A percentile compares a stretch with the other conserved stretches of the same genome.
These are phyloP conservation scores for Palythoa grandiflora DNA, from an alignment of 92 coral and sea anemone species.

Conservation along the genomic window DNA sequence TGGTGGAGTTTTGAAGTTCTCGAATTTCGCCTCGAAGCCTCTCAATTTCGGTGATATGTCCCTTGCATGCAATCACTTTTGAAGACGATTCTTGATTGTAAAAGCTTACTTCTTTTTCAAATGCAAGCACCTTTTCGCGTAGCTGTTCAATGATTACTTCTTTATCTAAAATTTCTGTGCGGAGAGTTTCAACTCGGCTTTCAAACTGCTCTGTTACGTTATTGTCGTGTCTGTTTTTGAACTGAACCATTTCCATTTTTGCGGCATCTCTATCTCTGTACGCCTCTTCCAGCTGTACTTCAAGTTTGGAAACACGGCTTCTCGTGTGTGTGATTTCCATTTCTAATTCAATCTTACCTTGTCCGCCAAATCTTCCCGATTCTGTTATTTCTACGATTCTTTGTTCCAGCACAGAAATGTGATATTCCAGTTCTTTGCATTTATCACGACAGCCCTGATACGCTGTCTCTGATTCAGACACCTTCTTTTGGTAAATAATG, in stretches of 20 bases:
- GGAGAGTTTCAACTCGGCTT: conserved; percentile 71
- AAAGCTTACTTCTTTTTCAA: conserved; percentile 77
- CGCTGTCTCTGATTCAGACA: conserved; percentile 43
- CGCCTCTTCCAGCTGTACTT: conserved; percentile 47
- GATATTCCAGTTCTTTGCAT: conserved; percentile 41
- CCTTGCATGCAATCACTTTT: conserved; percentile 8
- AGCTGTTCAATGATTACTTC: conserved; percentile 83
- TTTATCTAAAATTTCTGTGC: conserved; percentile 77
- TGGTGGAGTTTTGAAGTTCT: conserved; percentile 31
- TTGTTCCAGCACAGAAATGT: conserved; percentile 49
- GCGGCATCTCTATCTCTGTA: conserved; percentile 46
- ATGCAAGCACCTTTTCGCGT: conserved; percentile 73
- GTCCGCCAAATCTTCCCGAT: conserved; percentile 43
- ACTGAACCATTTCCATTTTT: conserved; percentile 27
- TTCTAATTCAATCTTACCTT: conserved; percentile 47
- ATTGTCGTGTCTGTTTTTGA: conserved; percentile 16
- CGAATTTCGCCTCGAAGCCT: background rate
- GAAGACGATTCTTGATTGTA: conserved; percentile 55
- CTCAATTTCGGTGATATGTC: conserved; percentile 7
- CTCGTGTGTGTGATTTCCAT: conserved; percentile 58
- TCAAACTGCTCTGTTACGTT: conserved; percentile 8
- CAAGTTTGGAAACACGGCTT: conserved; percentile 56
- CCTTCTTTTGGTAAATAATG: conserved; percentile 37
- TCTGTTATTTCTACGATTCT: conserved; percentile 41
- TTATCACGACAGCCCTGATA: conserved; percentile 32